phyloP scores from a whole-genome alignment of 2,888 invertebrate genomes.

The Drosophila percnosoma region DNA sequence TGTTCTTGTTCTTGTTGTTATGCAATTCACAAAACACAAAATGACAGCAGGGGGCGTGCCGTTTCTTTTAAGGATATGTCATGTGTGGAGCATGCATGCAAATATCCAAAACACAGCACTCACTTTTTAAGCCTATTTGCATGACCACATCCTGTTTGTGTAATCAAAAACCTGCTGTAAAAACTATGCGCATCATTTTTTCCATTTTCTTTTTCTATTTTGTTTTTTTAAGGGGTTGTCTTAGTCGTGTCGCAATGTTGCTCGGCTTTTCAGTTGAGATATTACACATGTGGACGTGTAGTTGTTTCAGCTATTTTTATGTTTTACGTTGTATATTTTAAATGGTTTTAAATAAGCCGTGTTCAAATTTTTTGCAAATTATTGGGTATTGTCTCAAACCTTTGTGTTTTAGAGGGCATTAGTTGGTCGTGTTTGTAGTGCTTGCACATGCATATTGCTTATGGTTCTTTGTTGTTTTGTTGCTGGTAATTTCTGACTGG shows the following conservation, averaged over 20 bases:
- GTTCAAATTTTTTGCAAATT: neutral
- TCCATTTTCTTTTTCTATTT: neutral
- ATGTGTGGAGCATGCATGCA: conserved; percentile 26
- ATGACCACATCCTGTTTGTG: conserved; percentile 25
- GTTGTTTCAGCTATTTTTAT: neutral
- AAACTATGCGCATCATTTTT: neutral
- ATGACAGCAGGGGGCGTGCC: conserved; percentile 28
- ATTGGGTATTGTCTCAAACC: neutral
- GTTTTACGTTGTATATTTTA: neutral
- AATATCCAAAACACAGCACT: conserved; percentile 21
- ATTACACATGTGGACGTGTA: neutral
- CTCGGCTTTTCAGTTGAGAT: neutral
- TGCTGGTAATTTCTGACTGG: conserved; percentile 60
- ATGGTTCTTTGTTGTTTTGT: conserved; percentile 10
- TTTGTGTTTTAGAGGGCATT: conserved; percentile 23
- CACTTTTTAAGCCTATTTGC: conserved; percentile 18
- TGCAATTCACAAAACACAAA: conserved; percentile 18
- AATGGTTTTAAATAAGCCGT: neutral
- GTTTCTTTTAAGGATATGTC: conserved; percentile 35
- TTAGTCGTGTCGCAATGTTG: neutral
- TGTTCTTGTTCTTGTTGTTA: conserved; percentile 26
- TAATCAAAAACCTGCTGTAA: neutral
- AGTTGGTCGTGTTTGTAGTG: conserved; percentile 2
- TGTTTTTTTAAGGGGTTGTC: neutral
- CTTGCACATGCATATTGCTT: neutral